Base-by-base conservation (phyloP, 2,888 invertebrate species). In the Frankliniella fusca region DNA sequence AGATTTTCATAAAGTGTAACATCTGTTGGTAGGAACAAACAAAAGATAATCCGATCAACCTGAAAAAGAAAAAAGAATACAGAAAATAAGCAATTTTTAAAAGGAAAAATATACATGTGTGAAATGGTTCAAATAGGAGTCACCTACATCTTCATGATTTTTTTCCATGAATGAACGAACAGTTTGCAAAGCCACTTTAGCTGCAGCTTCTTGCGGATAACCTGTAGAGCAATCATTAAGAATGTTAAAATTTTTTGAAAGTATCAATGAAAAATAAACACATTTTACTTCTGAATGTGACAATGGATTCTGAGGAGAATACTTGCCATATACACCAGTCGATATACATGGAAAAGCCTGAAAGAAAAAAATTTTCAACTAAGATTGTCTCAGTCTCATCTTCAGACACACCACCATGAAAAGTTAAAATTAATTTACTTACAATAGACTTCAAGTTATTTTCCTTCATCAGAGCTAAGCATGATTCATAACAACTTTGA, bases 301-400 rank as follows among this genome's bases (percentile, higher is more conserved):
- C 18, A 20, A 61, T 2, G n/a, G 61, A 11, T 70, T 15, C 15
- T 65, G 70, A 79, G 80, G 81, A 76, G 7, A 54, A 82, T 9
- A 86, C 87, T 86, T 86, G 90, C 90, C 95, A 87, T 95, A 97
- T 84, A 97, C 91, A n/a, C 97, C 97, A 8, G 97, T 97, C 0
- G 96, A 95, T 86, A 97, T 95, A 87, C 97, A 97, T 0, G 96
- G 96, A 87, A 97, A 96, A 0, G 96, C 96, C 90, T 91, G 84
- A 85, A 86, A 83, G 81, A 84, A 84, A 83, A 83, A 81, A 76
- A 83, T 80, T 61, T 80, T 28, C 0, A 54, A 20, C 61, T n/a
- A 23, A n/a, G n/a, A 81, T 20, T 48, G 23, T 49, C 50, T 80
- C 2, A n/a, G 8, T 61, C 50, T 38, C 3, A 81, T 61, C 8